A percentile compares a stretch with the other conserved stretches of the same genome.
These are phyloP conservation scores for Empis livida DNA, from an alignment of 2,888 invertebrate genomes.

Conservation along the genomic window DNA sequence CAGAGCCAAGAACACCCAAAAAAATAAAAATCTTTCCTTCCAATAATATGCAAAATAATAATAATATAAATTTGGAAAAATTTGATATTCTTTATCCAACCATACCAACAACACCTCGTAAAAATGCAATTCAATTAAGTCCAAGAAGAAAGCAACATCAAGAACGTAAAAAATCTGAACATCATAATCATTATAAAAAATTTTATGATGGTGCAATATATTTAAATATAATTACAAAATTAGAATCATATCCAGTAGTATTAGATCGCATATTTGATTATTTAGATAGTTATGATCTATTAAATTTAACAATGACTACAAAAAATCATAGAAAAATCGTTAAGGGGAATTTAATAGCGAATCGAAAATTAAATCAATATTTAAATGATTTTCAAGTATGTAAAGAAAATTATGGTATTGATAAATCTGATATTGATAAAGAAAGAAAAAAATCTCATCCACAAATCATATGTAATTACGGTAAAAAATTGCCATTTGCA, in stretches of 20 bases:
- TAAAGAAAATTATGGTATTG: conserved; percentile 8
- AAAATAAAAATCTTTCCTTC: conserved; percentile 3
- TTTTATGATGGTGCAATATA: conserved; percentile 8
- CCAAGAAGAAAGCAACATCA: neutral
- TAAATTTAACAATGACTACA: conserved; percentile 6
- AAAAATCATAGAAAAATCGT: conserved; percentile 4
- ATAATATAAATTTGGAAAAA: conserved; percentile 5
- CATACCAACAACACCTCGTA: conserved; percentile 9
- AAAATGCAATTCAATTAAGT: neutral
- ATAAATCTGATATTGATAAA: neutral
- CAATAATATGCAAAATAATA: neutral
- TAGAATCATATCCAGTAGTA: conserved; percentile 8
- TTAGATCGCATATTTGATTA: conserved; percentile 9
- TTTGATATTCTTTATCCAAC: conserved; percentile 10
- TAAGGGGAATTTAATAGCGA: conserved; percentile 4
- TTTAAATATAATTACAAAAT: conserved; percentile 11
- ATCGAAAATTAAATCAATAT: conserved; percentile 2
- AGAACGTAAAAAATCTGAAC: neutral
- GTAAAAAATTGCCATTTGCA: conserved; percentile 6
- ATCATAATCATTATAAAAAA: neutral
- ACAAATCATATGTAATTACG: neutral
- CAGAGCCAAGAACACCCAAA: conserved; percentile 7
- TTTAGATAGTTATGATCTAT: conserved; percentile 8
- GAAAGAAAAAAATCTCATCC: neutral
- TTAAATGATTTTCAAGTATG: conserved; percentile 3